These are phyloP conservation scores for Drosophila sturtevanti DNA, from an alignment of 1,140 invertebrate species.

Conservation along the genomic window DNA sequence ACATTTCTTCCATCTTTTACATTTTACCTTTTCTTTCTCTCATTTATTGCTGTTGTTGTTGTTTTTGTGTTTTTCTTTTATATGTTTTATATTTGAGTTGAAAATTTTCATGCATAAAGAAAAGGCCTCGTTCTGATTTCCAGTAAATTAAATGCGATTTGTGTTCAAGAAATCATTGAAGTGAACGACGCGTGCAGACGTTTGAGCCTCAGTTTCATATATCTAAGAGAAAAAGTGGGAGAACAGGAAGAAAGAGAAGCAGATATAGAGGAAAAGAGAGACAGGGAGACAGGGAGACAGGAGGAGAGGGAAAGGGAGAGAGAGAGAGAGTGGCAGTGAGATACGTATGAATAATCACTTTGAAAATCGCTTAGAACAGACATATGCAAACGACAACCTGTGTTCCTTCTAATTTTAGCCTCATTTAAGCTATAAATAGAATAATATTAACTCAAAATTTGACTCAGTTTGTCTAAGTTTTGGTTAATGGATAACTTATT, in stretches of 20 bases:
- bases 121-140: constrained; percentile 54
- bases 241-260: neutral
- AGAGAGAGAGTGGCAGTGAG: neutral
- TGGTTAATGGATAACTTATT: neutral
- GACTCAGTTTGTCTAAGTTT: neutral
- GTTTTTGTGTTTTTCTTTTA: constrained; percentile 46
- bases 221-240: neutral
- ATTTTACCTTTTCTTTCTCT: neutral
- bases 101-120: constrained; percentile 3
- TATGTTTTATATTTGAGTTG: constrained; percentile 22
- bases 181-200: constrained; percentile 46
- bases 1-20: neutral
- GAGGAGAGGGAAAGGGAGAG: neutral
- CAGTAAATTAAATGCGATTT: constrained; percentile 79
- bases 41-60: neutral
- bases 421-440: neutral
- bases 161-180: constrained; percentile 42
- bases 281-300: neutral
- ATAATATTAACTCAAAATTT: neutral
- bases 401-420: neutral
- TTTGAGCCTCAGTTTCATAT: neutral
- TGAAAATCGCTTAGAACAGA: neutral
- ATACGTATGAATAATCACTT: constrained; percentile 2
- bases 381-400: neutral
- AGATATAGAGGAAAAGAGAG: neutral